Percentiles rank a stretch among this genome's conserved stretches.
phyloP scores from a whole-genome alignment of 1,140 invertebrate genomes.

The Archivesica marissinica region DNA sequence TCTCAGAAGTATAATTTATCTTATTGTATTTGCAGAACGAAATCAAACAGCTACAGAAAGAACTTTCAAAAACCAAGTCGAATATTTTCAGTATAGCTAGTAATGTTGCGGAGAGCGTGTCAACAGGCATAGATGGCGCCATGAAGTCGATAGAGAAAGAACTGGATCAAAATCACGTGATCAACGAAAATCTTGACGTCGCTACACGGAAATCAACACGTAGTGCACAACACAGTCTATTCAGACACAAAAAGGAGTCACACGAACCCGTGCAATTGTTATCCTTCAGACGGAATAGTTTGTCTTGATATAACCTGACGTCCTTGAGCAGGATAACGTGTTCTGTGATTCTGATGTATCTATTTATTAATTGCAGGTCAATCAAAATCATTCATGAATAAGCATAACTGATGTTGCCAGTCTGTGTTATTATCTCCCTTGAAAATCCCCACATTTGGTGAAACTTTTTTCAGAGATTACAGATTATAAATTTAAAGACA shows the following conservation, averaged over 20 bases:
- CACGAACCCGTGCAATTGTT: constrained; percentile 40
- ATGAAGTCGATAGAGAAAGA: constrained; percentile 23
- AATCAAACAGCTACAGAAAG: constrained; percentile 66
- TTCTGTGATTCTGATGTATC: not conserved
- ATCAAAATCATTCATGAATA: not conserved
- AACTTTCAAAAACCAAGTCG: constrained; percentile 65
- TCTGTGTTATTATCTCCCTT: not conserved
- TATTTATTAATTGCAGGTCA: not conserved
- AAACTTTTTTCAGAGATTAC: not conserved
- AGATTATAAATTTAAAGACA: not conserved
- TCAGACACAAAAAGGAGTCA: constrained; percentile 19
- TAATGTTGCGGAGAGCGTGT: constrained; percentile 34
- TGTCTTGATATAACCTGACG: not conserved
- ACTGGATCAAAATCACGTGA: constrained; percentile 1
- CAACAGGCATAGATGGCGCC: constrained; percentile 21
- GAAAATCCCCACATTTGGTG: not conserved
- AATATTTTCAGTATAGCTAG: constrained; percentile 46
- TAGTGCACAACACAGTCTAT: constrained; percentile 44
- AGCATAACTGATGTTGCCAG: not conserved
- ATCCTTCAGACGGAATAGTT: constrained; percentile 44
- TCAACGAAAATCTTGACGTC: not conserved
- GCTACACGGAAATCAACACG: not conserved
- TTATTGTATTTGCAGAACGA: constrained; percentile 63
- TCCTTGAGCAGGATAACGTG: not conserved
- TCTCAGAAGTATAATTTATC: too few relatives aligned